A percentile compares a stretch with the other conserved stretches of the same genome.
phyloP scores from a whole-genome alignment of 2,113 vertebrate genomes.

The Nyctereutes procyonoides region DNA sequence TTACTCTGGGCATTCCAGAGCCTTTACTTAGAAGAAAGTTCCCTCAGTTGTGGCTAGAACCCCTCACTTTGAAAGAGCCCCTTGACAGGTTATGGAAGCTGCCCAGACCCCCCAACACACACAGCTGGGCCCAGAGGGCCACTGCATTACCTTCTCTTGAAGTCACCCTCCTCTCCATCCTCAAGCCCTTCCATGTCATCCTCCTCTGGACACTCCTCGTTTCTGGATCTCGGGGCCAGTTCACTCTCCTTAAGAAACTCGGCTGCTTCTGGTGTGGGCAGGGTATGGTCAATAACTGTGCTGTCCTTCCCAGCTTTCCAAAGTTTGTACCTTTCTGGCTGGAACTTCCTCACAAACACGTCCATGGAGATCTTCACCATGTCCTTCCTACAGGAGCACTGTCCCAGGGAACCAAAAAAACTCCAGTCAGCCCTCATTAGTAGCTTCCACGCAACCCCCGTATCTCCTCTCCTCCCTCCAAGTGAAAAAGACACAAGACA shows the following conservation, averaged over 20 bases:
- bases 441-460: background rate
- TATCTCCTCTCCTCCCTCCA: background rate
- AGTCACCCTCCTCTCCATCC: conserved; percentile 72
- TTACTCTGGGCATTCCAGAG: background rate
- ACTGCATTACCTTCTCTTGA: conserved; percentile 72
- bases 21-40: background rate
- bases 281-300: conserved; percentile 93
- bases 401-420: background rate
- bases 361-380: conserved; percentile 99
- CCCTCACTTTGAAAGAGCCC: background rate
- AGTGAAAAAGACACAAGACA: background rate
- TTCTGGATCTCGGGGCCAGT: conserved; percentile 81
- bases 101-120: background rate
- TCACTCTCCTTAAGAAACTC: conserved; percentile 89
- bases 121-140: background rate
- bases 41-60: background rate
- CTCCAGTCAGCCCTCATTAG: background rate
- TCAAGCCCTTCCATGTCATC: conserved; percentile 74
- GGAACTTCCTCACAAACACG: conserved; percentile 96
- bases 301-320: conserved; percentile 97
- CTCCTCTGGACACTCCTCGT: conserved; percentile 82
- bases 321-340: conserved; percentile 96
- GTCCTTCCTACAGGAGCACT: conserved; percentile 98
- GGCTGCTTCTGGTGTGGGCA: conserved; percentile 92
- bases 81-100: background rate